These are phyloP conservation scores for Eulemur mongoz DNA, from an alignment of 2,797 vertebrate genomes.

Conservation along the genomic window DNA sequence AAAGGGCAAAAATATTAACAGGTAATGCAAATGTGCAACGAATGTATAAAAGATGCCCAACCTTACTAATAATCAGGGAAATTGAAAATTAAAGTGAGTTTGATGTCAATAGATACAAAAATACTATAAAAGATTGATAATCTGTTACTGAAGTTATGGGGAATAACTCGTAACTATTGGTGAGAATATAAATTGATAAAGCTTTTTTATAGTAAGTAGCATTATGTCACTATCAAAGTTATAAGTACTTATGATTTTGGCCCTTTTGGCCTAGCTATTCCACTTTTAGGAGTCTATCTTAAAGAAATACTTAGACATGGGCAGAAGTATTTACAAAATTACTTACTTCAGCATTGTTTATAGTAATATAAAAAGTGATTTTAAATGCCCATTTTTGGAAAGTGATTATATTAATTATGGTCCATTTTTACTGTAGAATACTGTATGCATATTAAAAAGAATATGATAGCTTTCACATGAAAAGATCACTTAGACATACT, in stretches of 20 bases:
- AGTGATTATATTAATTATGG: neutral
- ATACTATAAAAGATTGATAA: neutral
- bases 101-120: neutral
- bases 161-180: neutral
- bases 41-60: neutral
- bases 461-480: neutral
- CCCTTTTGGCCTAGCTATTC: neutral
- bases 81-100: neutral
- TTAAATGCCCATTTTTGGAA: neutral
- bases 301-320: neutral
- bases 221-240: neutral
- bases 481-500: neutral
- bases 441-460: neutral
- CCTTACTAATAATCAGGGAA: neutral
- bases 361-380: neutral
- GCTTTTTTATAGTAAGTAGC: neutral
- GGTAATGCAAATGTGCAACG: neutral
- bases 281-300: neutral
- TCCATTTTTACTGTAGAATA: neutral
- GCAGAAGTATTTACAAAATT: neutral
- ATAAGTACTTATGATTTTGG: neutral
- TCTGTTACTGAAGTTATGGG: neutral
- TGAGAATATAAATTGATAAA: neutral
- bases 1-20: neutral
- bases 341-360: neutral